Evolutionary conservation across 2,888 invertebrate species (phyloP), one percentile per base, ranked within the genome.

Genomic region (Epicampocera succincta): DNA sequence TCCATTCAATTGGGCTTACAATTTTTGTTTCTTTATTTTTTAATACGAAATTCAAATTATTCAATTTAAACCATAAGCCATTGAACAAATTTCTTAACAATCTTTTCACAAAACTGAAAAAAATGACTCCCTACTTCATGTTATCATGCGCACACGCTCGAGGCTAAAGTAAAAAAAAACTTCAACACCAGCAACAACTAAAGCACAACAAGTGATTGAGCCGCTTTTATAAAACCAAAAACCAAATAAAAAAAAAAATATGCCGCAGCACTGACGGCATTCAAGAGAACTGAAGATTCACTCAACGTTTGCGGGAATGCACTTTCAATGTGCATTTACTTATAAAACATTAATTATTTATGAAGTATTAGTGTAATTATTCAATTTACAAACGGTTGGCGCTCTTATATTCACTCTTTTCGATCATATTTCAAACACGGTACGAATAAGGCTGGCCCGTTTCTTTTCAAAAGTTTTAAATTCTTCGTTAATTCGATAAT

Each of bases 301-400:
- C 44, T 38, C 50, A 54, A 65, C 48, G 65, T 65, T 84, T 71
- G 77, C 66, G 56, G 44, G 61, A 25, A n/a, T 73, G 74, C 46
- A 74, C 52, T 69, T 65, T 58, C 77, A 50, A 56, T 69, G 72
- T 74, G 56, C 72, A 56, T 76, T 72, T 75, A 60, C 68, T 84
- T 85, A 85, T 85, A 85, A 85, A 86, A 85, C 86, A 87, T 87
- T 86, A 86, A 87, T 87, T 86, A 87, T 86, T 86, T 86, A 86
- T 87, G 86, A 87, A 87, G 86, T 86, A 86, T 86, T 87, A 86
- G 85, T 85, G 85, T 87, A 86, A 87, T 86, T 87, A 87, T 86
- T 87, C 87, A 87, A 87, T 87, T 87, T 87, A 85, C 85, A 85
- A 85, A 85, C 84, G 77, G 81, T 77, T 76, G 78, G 75, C 73